Conservation (phyloP, 2,797 vertebrate genomes). For the Podarcis lilfordi region DNA sequence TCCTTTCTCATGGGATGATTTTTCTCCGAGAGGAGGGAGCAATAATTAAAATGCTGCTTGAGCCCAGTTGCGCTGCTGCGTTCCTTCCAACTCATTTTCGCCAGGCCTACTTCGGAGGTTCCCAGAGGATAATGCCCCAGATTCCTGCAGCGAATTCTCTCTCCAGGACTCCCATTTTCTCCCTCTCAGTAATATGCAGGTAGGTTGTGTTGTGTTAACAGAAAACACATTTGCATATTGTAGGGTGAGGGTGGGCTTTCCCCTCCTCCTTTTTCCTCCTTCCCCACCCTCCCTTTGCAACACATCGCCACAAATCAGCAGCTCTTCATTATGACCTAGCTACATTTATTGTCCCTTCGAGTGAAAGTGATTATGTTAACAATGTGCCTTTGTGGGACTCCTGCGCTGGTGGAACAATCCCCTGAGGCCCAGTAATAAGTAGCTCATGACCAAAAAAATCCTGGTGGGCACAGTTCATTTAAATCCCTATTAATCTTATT, state of each 20-base stretch:
- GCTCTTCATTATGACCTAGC: fast-evolving
- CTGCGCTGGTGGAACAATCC: conserved; percentile 53
- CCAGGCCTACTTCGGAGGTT: conserved; percentile 34
- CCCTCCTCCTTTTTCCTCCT: neutral
- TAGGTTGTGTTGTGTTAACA: conserved; percentile 2
- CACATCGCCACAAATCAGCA: neutral
- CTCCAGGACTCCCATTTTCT: neutral
- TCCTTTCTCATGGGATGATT: conserved; percentile 19
- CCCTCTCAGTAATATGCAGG: neutral
- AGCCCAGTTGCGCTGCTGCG: neutral
- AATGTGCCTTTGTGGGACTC: conserved; percentile 56
- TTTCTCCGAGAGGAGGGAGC: conserved; percentile 15
- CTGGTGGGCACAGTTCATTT: conserved; percentile 70
- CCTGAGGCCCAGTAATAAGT: conserved; percentile 47
- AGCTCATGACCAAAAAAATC: conserved; percentile 70
- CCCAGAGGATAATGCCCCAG: conserved; percentile 33
- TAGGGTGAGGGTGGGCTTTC: neutral
- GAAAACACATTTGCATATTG: neutral
- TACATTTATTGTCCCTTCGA: neutral
- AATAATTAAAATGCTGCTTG: conserved; percentile 37
- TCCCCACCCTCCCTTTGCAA: neutral
- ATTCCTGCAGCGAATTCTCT: neutral
- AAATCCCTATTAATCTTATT: conserved; percentile 73
- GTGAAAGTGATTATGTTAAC: conserved; percentile 25
- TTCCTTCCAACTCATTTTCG: conserved; percentile 11